Base-by-base conservation (phyloP, 2,113 vertebrate species). In the Gnathonemus longibarbis region DNA sequence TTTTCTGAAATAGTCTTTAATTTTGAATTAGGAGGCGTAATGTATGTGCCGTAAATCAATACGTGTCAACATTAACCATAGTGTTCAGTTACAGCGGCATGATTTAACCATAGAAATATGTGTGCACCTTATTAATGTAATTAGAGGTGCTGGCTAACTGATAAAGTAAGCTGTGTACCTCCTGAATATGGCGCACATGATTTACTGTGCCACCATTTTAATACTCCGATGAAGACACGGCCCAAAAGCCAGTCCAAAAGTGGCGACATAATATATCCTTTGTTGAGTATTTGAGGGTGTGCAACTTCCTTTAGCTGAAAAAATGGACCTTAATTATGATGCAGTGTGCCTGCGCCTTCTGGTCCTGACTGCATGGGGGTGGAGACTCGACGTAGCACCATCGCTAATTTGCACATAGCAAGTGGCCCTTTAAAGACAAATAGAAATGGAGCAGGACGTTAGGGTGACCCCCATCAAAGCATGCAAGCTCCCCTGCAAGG, bases 291-390 rank as follows among this genome's bases (percentile, higher is more conserved):
- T 10, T 45, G 39, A 90, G 87, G 56, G 90, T 80, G 89, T 92
- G 92, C 66, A 90, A 17, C 31, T 77, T 77, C 70, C 70, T 77
- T 77, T 77, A 13, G 10, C 31, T 77, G 39, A 50, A 49, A 49
- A 49, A n/a, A 49, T 90, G 91, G 90, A 84, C 85, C 49, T 86
- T 90, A 39, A 77, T 77, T 77, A 39, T 39, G 15, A 77, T 77
- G 31, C 74, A 19, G 35, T 42, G 74, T 42, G 35, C 5, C 70
- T 2, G 6, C 4, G 0, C 35, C 39, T 80, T 80, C 74, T 42
- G 5, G 1, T 42, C 74, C 35, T n/a, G n/a, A 15, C 62, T 80
- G 35, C 35, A 42, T 19, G 13, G 17, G 74, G 15, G 70, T 6
- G 15, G 27, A 77, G 70, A 39, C 13, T 6, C 13, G 6, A 80